phyloP scores from a whole-genome alignment of 1,140 invertebrate genomes.

The Leptopilina boulardi region DNA sequence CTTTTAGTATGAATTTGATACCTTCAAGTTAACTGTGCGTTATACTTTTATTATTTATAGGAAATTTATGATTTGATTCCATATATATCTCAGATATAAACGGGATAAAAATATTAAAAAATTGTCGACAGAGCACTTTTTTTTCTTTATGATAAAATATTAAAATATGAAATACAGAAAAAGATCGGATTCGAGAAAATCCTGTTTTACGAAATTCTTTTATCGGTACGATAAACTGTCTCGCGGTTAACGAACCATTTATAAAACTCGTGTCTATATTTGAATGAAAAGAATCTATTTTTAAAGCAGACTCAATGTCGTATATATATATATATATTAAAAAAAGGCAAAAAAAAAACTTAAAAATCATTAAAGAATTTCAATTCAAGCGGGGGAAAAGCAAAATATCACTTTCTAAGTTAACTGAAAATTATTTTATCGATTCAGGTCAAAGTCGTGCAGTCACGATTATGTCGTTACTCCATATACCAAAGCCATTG shows the following conservation, averaged over 20 bases:
- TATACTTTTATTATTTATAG: no score
- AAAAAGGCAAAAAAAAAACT: background rate
- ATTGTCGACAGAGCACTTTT: background rate
- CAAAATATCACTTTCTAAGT: background rate
- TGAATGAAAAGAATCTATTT: background rate
- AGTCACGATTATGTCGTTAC: constrained; percentile 6
- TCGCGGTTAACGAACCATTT: background rate
- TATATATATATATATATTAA: no score
- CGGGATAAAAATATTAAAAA: background rate
- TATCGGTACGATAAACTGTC: background rate
- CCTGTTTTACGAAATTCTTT: background rate
- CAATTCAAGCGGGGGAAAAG: background rate
- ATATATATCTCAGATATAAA: background rate
- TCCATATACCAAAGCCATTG: background rate
- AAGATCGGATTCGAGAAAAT: background rate
- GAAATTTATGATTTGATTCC: background rate
- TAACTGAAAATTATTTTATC: constrained; percentile 8
- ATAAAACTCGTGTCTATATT: background rate
- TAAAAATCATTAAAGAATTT: background rate
- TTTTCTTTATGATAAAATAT: background rate
- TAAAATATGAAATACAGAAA: background rate
- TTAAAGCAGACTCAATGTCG: background rate
- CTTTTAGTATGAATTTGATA: no score
- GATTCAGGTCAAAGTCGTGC: constrained; percentile 25
- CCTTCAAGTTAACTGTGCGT: no score